Evolutionary conservation across 2,113 vertebrate genomes (phyloP).

Genomic region (Micronisus gabar): DNA sequence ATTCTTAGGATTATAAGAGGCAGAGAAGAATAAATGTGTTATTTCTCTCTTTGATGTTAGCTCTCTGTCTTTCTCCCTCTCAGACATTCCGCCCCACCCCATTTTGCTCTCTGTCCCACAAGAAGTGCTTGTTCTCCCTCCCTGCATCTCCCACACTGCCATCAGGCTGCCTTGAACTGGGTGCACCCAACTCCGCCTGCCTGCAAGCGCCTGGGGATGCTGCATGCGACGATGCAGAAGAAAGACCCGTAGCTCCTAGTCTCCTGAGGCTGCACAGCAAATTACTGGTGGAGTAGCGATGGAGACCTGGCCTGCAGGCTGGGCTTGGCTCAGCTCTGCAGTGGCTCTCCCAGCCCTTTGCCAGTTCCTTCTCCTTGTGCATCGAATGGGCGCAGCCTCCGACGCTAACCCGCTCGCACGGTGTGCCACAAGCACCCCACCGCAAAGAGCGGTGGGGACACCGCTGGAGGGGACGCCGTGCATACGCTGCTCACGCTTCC

Average conservation of each 20-base stretch:
- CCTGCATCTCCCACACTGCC: background rate
- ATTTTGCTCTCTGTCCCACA: background rate
- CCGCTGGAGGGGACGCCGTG: background rate
- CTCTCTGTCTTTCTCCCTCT: background rate
- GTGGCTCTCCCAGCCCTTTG: background rate
- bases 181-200: background rate
- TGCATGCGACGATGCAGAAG: background rate
- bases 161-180: background rate
- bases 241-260: background rate
- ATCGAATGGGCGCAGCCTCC: rapidly evolving
- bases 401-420: rapidly evolving
- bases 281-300: background rate
- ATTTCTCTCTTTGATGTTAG: background rate
- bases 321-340: background rate
- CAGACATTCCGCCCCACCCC: background rate
- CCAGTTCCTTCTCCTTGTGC: background rate
- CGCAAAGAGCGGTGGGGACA: background rate
- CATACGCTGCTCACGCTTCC: background rate
- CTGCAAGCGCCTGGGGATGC: background rate
- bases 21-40: background rate
- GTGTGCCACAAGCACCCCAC: background rate
- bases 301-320: background rate
- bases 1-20: background rate
- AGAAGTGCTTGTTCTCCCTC: background rate
- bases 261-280: background rate